These are phyloP conservation scores for Chelonus formosanus DNA, from an alignment of 2,888 invertebrate species.

Conservation along the genomic window DNA sequence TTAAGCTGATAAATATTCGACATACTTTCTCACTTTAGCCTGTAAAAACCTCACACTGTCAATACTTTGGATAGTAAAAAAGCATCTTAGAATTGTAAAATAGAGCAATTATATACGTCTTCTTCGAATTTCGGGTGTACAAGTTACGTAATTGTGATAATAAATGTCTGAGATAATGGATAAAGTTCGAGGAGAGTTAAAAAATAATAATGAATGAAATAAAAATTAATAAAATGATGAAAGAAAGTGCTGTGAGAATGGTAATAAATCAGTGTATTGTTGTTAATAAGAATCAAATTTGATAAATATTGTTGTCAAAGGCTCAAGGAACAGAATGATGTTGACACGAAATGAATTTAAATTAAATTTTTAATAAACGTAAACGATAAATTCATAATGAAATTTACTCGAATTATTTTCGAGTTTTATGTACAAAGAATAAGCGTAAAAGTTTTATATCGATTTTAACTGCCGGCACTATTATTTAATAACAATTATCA, in stretches of 20 bases:
- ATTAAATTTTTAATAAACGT: constrained; percentile 1
- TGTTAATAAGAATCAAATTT: constrained; percentile 5
- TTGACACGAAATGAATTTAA: constrained; percentile 6
- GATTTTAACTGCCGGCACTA: constrained; percentile 2
- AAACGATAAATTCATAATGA: neutral
- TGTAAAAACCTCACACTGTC: constrained; percentile 14
- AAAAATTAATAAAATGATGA: constrained; percentile 4
- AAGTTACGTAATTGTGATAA: constrained; percentile 7
- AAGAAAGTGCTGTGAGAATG: constrained; percentile 35
- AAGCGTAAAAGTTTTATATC: constrained; percentile 1
- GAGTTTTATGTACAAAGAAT: neutral
- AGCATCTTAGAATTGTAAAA: constrained; percentile 5
- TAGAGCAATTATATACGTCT: constrained; percentile 19
- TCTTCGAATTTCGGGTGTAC: constrained; percentile 6
- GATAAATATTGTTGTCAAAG: neutral
- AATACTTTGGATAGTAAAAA: constrained; percentile 11
- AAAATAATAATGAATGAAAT: constrained; percentile 16
- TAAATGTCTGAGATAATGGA: neutral
- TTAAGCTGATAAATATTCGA: too few species aligned
- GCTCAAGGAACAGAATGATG: neutral
- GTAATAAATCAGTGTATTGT: neutral
- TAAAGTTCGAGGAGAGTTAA: neutral
- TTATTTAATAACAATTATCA: neutral
- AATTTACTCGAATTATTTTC: neutral
- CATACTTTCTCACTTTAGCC: constrained; percentile 13